A percentile compares a stretch with the other conserved stretches of the same genome.
These are phyloP conservation scores for Tiliqua scincoides DNA, from an alignment of 2,113 vertebrate genomes.

Conservation along the genomic window DNA sequence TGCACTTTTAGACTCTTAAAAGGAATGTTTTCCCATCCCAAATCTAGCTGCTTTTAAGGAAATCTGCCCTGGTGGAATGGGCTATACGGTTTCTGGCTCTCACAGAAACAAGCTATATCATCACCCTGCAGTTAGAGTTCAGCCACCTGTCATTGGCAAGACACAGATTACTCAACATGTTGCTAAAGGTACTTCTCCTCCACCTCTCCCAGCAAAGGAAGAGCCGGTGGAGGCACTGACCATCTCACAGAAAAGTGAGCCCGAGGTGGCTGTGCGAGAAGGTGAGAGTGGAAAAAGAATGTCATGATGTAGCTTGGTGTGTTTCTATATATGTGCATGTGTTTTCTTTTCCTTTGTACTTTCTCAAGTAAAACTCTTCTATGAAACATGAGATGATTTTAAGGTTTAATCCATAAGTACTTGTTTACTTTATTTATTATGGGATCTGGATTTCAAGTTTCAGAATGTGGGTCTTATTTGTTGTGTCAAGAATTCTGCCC, in stretches of 20 bases:
- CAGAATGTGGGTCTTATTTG: neutral
- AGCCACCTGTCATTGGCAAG: slow-evolving; percentile 82
- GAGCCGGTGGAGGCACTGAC: slow-evolving; percentile 90
- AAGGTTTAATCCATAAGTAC: neutral
- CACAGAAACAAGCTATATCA: slow-evolving; percentile 87
- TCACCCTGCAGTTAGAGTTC: slow-evolving; percentile 85
- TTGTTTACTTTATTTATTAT: neutral
- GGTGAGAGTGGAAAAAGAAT: slow-evolving; percentile 76
- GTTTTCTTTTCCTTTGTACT: slow-evolving; percentile 22
- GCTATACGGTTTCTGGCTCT: slow-evolving; percentile 94
- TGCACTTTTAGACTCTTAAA: slow-evolving; percentile 85
- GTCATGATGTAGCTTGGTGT: slow-evolving; percentile 6
- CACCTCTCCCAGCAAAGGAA: slow-evolving; percentile 89
- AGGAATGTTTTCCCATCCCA: slow-evolving; percentile 84
- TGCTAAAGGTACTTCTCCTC: slow-evolving; percentile 83
- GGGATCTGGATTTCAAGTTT: neutral
- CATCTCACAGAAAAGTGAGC: slow-evolving; percentile 83
- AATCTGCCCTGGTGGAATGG: slow-evolving; percentile 99
- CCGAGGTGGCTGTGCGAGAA: slow-evolving; percentile 78
- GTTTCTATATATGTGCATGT: slow-evolving; percentile 57
- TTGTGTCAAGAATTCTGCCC: neutral
- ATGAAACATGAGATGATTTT: accelerated
- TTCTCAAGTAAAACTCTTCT: neutral
- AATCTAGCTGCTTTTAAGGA: slow-evolving; percentile 95
- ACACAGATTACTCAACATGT: slow-evolving; percentile 85